phyloP scores from a whole-genome alignment of 1,140 invertebrate species.

The Glomeris maerens region DNA sequence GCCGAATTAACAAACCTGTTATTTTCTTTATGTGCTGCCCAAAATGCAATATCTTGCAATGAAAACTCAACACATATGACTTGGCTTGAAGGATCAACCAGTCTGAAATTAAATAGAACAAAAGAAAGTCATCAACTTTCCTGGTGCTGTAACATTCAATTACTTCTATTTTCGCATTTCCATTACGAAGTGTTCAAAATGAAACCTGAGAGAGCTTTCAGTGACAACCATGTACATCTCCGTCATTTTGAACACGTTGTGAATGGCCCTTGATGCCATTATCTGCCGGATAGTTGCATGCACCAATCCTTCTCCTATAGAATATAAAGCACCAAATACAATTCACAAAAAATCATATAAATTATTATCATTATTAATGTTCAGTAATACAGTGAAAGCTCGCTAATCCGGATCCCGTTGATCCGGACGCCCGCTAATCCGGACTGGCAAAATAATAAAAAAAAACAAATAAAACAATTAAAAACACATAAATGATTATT shows the following conservation, averaged over 20 bases:
- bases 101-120: conserved; percentile 19
- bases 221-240: conserved; percentile 32
- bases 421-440: too few relatives aligned
- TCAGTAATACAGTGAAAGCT: too few relatives aligned
- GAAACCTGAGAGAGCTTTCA: conserved; percentile 30
- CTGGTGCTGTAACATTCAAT: background rate
- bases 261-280: conserved; percentile 36
- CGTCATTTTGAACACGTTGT: conserved; percentile 37
- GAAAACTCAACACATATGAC: conserved; percentile 28
- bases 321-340: conserved; percentile 2
- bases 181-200: conserved; percentile 1
- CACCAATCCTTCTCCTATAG: conserved; percentile 31
- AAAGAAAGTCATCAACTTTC: background rate
- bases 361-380: background rate
- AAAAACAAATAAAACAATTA: too few relatives aligned
- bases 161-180: background rate
- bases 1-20: conserved; percentile 26
- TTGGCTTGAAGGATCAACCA: conserved; percentile 32
- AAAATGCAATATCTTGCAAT: conserved; percentile 34
- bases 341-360: conserved; percentile 5
- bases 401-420: too few relatives aligned
- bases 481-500: too few relatives aligned
- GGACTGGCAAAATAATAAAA: too few relatives aligned
- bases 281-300: conserved; percentile 36
- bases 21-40: conserved; percentile 35